phyloP scores from a whole-genome alignment of 2,797 vertebrate species.

The Cercopithecus petaurista region DNA sequence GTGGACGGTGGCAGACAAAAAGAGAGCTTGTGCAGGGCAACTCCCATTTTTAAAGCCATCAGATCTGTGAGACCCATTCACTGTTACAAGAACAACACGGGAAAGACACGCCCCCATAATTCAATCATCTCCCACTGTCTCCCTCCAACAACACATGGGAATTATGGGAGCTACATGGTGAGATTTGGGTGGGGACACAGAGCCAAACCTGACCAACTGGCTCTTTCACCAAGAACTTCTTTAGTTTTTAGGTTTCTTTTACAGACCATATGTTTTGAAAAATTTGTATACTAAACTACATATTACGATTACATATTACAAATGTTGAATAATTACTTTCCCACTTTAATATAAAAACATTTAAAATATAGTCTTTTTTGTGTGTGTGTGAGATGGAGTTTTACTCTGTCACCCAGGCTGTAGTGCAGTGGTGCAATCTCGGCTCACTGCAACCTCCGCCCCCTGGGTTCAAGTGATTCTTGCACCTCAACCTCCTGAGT shows the following conservation, averaged over 20 bases:
- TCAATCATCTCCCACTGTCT: neutral
- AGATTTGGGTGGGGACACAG: neutral
- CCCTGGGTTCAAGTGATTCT: neutral
- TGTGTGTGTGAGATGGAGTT: neutral
- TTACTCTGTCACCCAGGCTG: neutral
- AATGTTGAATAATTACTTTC: neutral
- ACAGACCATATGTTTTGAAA: neutral
- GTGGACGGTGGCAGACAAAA: neutral
- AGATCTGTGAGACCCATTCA: neutral
- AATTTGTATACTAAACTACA: neutral
- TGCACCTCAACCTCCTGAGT: neutral
- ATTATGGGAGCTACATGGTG: neutral
- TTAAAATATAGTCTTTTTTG: neutral
- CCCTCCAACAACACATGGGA: neutral
- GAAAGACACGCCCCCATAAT: neutral
- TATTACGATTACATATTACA: neutral
- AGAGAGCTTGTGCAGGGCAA: neutral
- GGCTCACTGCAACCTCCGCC: neutral
- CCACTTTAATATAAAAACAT: neutral
- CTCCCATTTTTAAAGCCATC: neutral
- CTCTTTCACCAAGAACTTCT: neutral
- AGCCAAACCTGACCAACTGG: neutral
- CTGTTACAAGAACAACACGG: neutral
- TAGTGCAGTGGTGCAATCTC: neutral
- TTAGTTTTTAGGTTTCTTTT: neutral